Base-by-base conservation (phyloP, 1,140 invertebrate genomes). In the Lysiphlebus fabarum region DNA sequence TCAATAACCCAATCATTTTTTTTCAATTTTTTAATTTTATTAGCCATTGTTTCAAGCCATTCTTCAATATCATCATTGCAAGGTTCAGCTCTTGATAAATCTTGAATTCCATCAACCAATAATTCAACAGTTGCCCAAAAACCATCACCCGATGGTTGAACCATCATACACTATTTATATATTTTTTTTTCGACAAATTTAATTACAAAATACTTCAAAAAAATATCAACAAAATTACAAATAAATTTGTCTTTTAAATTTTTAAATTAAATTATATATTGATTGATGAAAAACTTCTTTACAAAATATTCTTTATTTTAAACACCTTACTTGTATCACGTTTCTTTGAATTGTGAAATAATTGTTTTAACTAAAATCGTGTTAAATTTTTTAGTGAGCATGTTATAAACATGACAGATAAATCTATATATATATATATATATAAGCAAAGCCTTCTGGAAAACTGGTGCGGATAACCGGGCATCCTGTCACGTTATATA, bases 81-180 rank as follows among this genome's bases (percentile, higher is more conserved):
- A 7, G 58, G 47, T 17, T 65, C 51, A 3, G 54, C 61, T 2
- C n/a, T 26, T 1, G 42, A 37, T 41, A 59, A 61, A n/a, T 58
- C 43, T 43, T 61, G 59, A 7, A 60, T 14, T 38, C 62, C 60
- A 7, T 65, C 63, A 12, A 67, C 65, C 0, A 74, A 60, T 10
- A 70, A 56, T 42, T 74, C 70, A 7, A 74, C 58, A 7, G 63
- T 68, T 8, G 65, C 63, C 69, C 69, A 71, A 49, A 72, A 69
- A 48, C 65, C 61, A 41, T 59, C 66, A 4, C 57, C 62, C 9
- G 43, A 61, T 9, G 58, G 36, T 55, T 44, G 51, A 49, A 53
- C 63, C 17, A 57, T 62, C n/a, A n/a, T n/a, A n/a, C n/a, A n/a
- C n/a, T n/a, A n/a, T n/a, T n/a, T n/a, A n/a, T n/a, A n/a, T n/a